These are phyloP conservation scores for Dipodomys merriami DNA, from an alignment of 2,113 vertebrate genomes.

Conservation along the genomic window DNA sequence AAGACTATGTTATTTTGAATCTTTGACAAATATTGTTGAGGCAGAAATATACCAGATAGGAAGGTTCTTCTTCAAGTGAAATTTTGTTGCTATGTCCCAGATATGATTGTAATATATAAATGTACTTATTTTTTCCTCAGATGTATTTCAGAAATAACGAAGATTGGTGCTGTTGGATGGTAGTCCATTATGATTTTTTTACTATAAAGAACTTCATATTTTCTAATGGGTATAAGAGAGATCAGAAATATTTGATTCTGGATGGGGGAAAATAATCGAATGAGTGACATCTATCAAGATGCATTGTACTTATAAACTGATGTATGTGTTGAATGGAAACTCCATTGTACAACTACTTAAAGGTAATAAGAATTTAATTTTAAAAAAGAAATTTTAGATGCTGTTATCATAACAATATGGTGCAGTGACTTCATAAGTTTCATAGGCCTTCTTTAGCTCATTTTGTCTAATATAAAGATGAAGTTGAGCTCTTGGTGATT, in stretches of 20 bases:
- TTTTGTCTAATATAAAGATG: not conserved
- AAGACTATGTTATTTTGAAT: slow-evolving; percentile 77
- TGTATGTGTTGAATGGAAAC: too few species aligned
- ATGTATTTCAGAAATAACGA: slow-evolving; percentile 40
- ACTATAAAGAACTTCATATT: not conserved
- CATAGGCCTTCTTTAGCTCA: not conserved
- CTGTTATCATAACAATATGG: not conserved
- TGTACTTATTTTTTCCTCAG: slow-evolving; percentile 43
- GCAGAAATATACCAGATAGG: slow-evolving; percentile 30
- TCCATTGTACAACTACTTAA: too few species aligned
- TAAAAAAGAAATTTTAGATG: too few species aligned
- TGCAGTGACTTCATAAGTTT: not conserved
- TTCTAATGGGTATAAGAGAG: not conserved
- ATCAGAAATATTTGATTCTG: not conserved
- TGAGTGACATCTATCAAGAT: too few species aligned
- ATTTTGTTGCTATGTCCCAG: slow-evolving; percentile 21
- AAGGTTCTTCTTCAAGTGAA: slow-evolving; percentile 58
- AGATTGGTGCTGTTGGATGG: not conserved
- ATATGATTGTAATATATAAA: not conserved
- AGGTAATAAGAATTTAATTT: too few species aligned
- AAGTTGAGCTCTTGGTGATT: not conserved
- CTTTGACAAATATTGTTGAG: slow-evolving; percentile 68
- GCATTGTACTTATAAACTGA: too few species aligned
- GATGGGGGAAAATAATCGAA: too few species aligned
- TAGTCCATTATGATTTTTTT: not conserved